These are phyloP conservation scores for Stomatorhinus ivindoensis DNA, from an alignment of 2,113 vertebrate species.

Conservation along the genomic window DNA sequence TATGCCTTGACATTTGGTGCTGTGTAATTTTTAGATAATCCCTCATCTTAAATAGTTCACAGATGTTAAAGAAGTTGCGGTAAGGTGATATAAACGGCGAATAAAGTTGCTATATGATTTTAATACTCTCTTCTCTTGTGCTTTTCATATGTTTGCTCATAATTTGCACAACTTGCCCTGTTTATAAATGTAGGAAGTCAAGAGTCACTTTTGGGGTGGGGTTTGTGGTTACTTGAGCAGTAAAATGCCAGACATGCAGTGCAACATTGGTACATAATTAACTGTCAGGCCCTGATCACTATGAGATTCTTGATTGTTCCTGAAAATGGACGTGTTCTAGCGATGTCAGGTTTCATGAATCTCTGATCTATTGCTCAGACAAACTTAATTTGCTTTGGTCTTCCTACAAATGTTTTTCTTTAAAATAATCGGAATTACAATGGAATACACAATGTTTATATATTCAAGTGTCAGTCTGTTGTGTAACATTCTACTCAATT, in stretches of 20 bases:
- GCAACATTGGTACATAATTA: not conserved
- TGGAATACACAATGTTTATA: not conserved
- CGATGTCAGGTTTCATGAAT: not conserved
- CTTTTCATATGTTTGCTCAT: not conserved
- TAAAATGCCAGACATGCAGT: not conserved
- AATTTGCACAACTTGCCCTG: not conserved
- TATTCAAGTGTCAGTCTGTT: not conserved
- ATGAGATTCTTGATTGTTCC: not conserved
- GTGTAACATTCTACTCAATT: not conserved
- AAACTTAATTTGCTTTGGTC: not conserved
- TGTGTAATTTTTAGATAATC: conserved; percentile 2
- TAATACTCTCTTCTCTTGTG: not conserved
- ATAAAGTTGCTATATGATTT: conserved; percentile 2
- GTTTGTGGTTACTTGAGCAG: not conserved
- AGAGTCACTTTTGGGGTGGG: not conserved
- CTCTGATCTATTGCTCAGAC: not conserved
- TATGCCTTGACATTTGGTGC: conserved; percentile 4
- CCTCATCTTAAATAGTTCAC: not conserved
- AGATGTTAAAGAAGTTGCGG: not conserved
- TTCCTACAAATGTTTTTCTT: not conserved
- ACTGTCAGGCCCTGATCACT: not conserved
- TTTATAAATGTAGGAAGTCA: not conserved
- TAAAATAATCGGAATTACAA: not conserved
- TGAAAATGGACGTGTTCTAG: not conserved
- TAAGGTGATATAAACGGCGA: not conserved